Base-by-base conservation (phyloP, 2,797 vertebrate species). In the Enteromius unitaeniatus region DNA sequence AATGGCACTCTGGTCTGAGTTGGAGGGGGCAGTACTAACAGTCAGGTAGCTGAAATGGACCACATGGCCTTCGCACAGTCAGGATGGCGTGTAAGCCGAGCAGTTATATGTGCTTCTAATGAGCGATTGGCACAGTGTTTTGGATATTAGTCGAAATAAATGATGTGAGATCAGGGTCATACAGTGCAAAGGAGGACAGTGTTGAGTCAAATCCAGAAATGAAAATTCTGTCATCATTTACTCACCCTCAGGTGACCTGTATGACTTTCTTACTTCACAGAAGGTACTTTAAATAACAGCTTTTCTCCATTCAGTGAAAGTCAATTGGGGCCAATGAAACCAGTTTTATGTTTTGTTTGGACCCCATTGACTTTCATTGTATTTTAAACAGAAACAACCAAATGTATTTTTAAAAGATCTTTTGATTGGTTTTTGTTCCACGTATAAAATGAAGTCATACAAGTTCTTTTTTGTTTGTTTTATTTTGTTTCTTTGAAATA, bases 1-100 rank as follows among this genome's bases (percentile, higher is more conserved):
- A 95, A 95, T 96, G 94, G 94, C 93, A 91, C 90, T 91, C 91
- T 87, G 89, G 15, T 89, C 45, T 17, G 31, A 13, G 62, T 58
- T 74, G 84, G 85, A 74, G 58, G 69, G 68, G 37, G 79, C 58
- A 83, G 81, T 70, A 68, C 67, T 73, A 75, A 75, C 69, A 80
- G 81, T 37, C 75, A 58, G 84, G 80, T 85, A 79, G 93, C 91
- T 93, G 92, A 90, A 92, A 92, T 93, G 89, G 87, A 92, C 78
- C 79, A 80, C 79, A 74, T 86, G 76, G 83, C 81, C 72, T 75
- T 77, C 49, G 28, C 40, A 72, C 42, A 23, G 70, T 51, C 64
- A 53, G 69, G 79, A 75, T 49, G 23, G 40, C 64, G 11, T 70
- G 65, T 80, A 62, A 79, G 47, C 42, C 45, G 34, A n/a, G 65